Percentiles rank a stretch among this genome's conserved stretches.
These are phyloP conservation scores for Apamea crenata DNA, from an alignment of 2,888 invertebrate genomes.

Conservation along the genomic window DNA sequence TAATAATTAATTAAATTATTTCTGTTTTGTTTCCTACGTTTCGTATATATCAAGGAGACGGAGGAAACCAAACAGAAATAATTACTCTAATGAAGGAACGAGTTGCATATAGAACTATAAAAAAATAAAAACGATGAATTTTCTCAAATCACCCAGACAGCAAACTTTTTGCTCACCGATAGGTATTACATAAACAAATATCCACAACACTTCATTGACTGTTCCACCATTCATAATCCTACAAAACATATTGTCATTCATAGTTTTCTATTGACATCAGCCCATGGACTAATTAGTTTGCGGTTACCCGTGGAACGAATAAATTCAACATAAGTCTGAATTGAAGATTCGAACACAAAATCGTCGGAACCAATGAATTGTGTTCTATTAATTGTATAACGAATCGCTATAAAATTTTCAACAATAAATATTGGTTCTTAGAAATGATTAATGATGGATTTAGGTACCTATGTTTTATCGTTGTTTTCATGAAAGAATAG, in stretches of 20 bases:
- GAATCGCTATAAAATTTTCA: slow-evolving; percentile 64
- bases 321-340: slow-evolving; percentile 53
- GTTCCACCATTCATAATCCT: slow-evolving; percentile 32
- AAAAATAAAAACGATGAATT: background rate
- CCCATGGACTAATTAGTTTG: slow-evolving; percentile 62
- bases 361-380: slow-evolving; percentile 75
- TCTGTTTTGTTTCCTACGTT: too few relatives aligned
- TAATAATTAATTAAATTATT: too few relatives aligned
- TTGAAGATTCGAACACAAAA: slow-evolving; percentile 59
- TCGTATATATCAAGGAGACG: background rate
- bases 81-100: background rate
- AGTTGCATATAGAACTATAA: background rate
- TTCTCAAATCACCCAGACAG: background rate
- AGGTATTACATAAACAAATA: background rate
- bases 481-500: slow-evolving; percentile 41
- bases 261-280: slow-evolving; percentile 35
- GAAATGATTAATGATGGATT: slow-evolving; percentile 66
- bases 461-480: slow-evolving; percentile 38
- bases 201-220: slow-evolving; percentile 15
- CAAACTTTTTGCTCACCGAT: background rate
- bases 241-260: slow-evolving; percentile 44
- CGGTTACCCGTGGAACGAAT: slow-evolving; percentile 57
- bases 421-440: slow-evolving; percentile 73
- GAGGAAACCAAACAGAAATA: background rate
- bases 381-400: slow-evolving; percentile 66